Conservation (phyloP, 2,888 invertebrate genomes). For the Cerastis leucographa region DNA sequence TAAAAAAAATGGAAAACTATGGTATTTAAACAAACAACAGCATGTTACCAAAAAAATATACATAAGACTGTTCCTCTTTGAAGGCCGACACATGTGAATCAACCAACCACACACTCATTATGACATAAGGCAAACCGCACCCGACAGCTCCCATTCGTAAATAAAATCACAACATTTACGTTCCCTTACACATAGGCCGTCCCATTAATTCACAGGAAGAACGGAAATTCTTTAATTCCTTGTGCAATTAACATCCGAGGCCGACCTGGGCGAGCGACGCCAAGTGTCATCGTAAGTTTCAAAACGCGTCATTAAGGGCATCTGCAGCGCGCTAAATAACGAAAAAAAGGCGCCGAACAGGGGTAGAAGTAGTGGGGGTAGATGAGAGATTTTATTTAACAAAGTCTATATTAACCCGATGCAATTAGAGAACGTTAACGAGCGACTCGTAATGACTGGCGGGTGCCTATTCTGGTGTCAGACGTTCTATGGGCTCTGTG, state of each 20-base stretch:
- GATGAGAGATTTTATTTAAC: conserved; percentile 91
- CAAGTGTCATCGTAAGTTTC: conserved; percentile 91
- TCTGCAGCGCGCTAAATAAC: conserved; percentile 90
- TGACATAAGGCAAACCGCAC: conserved; percentile 28
- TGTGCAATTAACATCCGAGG: conserved; percentile 86
- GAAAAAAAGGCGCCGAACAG: conserved; percentile 80
- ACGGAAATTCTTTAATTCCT: conserved; percentile 89
- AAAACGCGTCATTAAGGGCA: conserved; percentile 90
- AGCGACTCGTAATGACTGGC: conserved; percentile 88
- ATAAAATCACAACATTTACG: conserved; percentile 72
- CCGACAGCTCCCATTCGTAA: conserved; percentile 57
- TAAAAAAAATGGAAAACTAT: not conserved
- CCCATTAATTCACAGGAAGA: conserved; percentile 83
- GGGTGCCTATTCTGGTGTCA: conserved; percentile 79
- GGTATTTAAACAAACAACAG: not conserved
- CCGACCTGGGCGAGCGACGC: conserved; percentile 81
- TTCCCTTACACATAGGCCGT: conserved; percentile 76
- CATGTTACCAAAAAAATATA: not conserved
- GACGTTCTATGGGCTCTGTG: conserved; percentile 38
- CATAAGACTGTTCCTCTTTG: not conserved
- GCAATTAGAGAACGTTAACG: conserved; percentile 90
- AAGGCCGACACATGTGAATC: not conserved
- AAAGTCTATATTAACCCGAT: conserved; percentile 91
- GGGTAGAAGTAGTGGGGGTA: conserved; percentile 69
- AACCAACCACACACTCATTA: conserved; percentile 15